Conservation (phyloP, 2,113 vertebrate genomes). For the Callopanchax toddi region DNA sequence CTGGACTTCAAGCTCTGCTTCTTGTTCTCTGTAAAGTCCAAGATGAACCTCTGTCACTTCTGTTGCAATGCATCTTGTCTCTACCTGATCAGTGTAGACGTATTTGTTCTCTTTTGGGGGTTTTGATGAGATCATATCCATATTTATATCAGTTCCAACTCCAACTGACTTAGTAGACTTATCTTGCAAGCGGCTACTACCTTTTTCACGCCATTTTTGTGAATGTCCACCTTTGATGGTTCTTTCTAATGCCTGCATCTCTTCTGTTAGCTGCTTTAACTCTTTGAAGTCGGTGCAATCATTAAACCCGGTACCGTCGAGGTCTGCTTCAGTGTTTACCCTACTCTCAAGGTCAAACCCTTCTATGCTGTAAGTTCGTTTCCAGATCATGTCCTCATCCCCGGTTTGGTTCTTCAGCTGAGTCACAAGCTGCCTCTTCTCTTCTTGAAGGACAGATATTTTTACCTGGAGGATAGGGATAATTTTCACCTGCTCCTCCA, state of each 20-base stretch:
- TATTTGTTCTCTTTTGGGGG: conserved; percentile 68
- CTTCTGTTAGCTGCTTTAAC: conserved; percentile 86
- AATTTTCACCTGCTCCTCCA: conserved; percentile 95
- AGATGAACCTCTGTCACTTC: conserved; percentile 86
- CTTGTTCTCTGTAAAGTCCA: conserved; percentile 81
- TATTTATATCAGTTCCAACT: conserved; percentile 77
- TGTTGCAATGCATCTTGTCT: conserved; percentile 75
- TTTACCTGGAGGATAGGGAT: conserved; percentile 96
- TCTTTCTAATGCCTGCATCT: conserved; percentile 88
- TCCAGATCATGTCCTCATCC: conserved; percentile 78
- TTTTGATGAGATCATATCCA: conserved; percentile 62
- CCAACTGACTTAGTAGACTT: conserved; percentile 75
- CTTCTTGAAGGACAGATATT: conserved; percentile 94
- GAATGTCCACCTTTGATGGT: conserved; percentile 83
- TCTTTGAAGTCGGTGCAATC: conserved; percentile 80
- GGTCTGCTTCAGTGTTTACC: conserved; percentile 76
- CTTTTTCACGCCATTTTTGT: conserved; percentile 60
- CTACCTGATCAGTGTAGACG: conserved; percentile 72
- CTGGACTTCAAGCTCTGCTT: conserved; percentile 88
- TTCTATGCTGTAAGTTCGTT: conserved; percentile 79
- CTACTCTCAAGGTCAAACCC: conserved; percentile 75
- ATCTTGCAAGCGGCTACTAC: conserved; percentile 19
- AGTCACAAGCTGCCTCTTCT: conserved; percentile 88
- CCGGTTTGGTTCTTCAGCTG: conserved; percentile 85
- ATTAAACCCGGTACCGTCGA: conserved; percentile 73